Evolutionary conservation across 1,140 invertebrate species (phyloP), one percentile per base, ranked within the genome.

Genomic region (Lanistes nyassanus): DNA sequence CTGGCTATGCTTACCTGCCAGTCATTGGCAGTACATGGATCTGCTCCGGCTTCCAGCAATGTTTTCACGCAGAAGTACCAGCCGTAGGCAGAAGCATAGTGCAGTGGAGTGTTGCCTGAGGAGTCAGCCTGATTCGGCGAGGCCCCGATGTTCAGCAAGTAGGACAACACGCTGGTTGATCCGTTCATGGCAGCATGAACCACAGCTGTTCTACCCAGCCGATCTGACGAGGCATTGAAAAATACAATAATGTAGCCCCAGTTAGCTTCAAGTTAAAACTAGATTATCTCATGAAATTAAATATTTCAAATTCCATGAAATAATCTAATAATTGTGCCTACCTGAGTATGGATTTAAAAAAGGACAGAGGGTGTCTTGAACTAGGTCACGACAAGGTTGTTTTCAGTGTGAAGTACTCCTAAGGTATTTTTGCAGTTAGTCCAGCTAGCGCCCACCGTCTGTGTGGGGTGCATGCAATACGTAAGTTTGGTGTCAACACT

Each of bases 51-150:
- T 69, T 91, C 88, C 5, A 91, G 79, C 39, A 92, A 81, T 9
- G 91, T 74, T 71, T 91, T 88, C 16, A 90, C 79, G 71, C 88
- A 89, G 81, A 90, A 91, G 74, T 90, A 88, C 91, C 91, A 92
- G 3, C 91, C 91, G 86, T 92, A 92, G 0, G 91, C 91, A 75
- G 93, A 92, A 0, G 95, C 95, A 85, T 95, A 96, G 88, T 96
- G 94, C 21, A 97, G 87, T 0, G 94, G 92, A 21, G 94, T 94
- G 80, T 95, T 95, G 16, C 93, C 92, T 79, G 93, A 93, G 1
- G 90, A 89, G 85, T 95, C 94, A 23, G 84, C 80, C 75, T 91
- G 91, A 84, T 95, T 94, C 0, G 94, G 89, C 82, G 93, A 75
- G 91, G 89, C 66, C 90, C 85, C 78, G 91, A 89, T 66, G 92